Evolutionary conservation across 1,140 invertebrate species (phyloP).

Genomic region (Varroa destructor): DNA sequence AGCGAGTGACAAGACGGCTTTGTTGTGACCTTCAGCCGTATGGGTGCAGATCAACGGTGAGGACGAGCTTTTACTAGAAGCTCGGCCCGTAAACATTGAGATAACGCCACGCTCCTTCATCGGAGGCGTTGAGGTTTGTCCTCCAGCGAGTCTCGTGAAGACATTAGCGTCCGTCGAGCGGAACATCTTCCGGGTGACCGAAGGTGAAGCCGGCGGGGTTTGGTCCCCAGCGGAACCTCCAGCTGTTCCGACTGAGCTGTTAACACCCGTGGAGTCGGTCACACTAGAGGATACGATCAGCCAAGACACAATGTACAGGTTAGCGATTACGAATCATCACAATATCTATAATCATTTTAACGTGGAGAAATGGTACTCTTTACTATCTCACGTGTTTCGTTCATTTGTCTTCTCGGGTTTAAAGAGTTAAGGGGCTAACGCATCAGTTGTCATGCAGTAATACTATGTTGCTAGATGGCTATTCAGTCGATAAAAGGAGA

Average conservation of each 20-base stretch:
- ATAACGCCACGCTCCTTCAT: constrained; percentile 35
- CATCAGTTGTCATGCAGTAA: too few relatives aligned
- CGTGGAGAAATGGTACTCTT: too few relatives aligned
- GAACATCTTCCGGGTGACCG: constrained; percentile 32
- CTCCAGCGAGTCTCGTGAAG: constrained; percentile 61
- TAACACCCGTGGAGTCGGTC: constrained; percentile 31
- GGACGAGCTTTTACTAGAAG: constrained; percentile 39
- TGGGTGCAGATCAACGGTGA: constrained; percentile 57
- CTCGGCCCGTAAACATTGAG: constrained; percentile 34
- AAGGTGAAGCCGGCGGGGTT: constrained; percentile 39
- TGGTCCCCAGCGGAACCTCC: constrained; percentile 34
- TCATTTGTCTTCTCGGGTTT: too few relatives aligned
- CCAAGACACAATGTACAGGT: background rate
- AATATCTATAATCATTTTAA: too few relatives aligned
- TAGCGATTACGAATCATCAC: too few relatives aligned
- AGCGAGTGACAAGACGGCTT: constrained; percentile 60
- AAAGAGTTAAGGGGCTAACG: too few relatives aligned
- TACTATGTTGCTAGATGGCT: too few relatives aligned
- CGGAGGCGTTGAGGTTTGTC: constrained; percentile 41
- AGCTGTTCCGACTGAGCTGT: too few relatives aligned
- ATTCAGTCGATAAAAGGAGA: too few relatives aligned
- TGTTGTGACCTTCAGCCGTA: constrained; percentile 65
- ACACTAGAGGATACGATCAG: background rate
- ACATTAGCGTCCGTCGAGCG: constrained; percentile 59
- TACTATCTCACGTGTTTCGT: too few relatives aligned